A percentile compares a stretch with the other conserved stretches of the same genome.
phyloP scores from a whole-genome alignment of 2,888 invertebrate species.

The Priocnemis perturbator region DNA sequence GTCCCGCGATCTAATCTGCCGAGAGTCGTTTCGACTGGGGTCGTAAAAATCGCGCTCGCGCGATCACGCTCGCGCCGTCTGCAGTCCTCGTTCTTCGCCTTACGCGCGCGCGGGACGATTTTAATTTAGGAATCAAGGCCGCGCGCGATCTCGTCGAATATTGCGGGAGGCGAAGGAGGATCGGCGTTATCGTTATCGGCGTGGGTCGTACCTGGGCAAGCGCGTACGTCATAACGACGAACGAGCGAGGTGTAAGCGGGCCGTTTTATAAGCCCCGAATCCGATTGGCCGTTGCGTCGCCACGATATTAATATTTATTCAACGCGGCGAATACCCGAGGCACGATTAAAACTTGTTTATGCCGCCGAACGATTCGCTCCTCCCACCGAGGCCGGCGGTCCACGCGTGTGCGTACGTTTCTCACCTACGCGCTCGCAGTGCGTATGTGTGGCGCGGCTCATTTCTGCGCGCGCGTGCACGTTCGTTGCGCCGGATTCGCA shows the following conservation, averaged over 20 bases:
- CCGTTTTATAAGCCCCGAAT: slow-evolving; percentile 58
- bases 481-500: background rate
- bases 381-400: slow-evolving; percentile 52
- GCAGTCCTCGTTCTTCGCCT: too few species aligned
- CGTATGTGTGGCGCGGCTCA: background rate
- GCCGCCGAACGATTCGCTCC: slow-evolving; percentile 69
- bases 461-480: background rate
- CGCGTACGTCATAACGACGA: slow-evolving; percentile 33
- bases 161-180: slow-evolving; percentile 25
- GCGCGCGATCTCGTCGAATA: slow-evolving; percentile 41
- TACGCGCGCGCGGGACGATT: background rate
- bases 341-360: slow-evolving; percentile 72
- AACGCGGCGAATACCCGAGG: slow-evolving; percentile 68
- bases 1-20: too few species aligned
- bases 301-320: slow-evolving; percentile 73
- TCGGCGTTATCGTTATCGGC: slow-evolving; percentile 36
- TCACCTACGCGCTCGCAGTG: slow-evolving; percentile 44
- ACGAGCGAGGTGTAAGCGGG: slow-evolving; percentile 53
- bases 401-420: slow-evolving; percentile 60
- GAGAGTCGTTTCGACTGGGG: too few species aligned
- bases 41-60: too few species aligned
- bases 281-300: slow-evolving; percentile 69
- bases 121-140: slow-evolving; percentile 3
- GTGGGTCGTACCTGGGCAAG: slow-evolving; percentile 18
- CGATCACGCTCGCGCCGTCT: too few species aligned